Evolutionary conservation across 2,888 invertebrate genomes (phyloP).

Genomic region (Cyclophora punctaria): DNA sequence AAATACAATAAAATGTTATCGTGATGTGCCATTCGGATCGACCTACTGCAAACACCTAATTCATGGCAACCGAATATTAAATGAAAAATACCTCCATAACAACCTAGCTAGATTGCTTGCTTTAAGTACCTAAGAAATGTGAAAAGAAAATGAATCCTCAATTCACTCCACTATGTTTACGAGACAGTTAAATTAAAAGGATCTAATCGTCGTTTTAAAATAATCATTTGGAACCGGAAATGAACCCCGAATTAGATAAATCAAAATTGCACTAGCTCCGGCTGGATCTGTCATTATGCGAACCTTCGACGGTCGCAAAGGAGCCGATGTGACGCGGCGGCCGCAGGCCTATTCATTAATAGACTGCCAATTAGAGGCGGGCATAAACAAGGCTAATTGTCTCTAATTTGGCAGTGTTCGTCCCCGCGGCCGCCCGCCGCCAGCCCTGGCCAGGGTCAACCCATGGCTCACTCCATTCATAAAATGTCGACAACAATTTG

Average conservation of each 20-base stretch:
- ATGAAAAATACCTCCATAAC: too few relatives aligned
- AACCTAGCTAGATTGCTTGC: too few relatives aligned
- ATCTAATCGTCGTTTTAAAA: slow-evolving; percentile 18
- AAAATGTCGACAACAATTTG: slow-evolving; percentile 13
- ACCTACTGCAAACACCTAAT: too few relatives aligned
- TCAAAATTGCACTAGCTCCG: slow-evolving; percentile 61
- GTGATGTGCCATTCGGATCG: too few relatives aligned
- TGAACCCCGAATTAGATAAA: slow-evolving; percentile 58
- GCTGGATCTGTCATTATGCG: slow-evolving; percentile 41
- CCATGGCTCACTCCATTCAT: slow-evolving; percentile 14
- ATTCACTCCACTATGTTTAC: too few relatives aligned
- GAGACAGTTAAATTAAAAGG: too few relatives aligned
- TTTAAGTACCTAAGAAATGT: too few relatives aligned
- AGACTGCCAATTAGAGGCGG: slow-evolving; percentile 38
- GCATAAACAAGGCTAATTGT: slow-evolving; percentile 33
- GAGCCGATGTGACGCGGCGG: slow-evolving; percentile 30
- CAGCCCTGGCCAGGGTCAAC: slow-evolving; percentile 7
- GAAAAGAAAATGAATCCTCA: too few relatives aligned
- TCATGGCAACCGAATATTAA: too few relatives aligned
- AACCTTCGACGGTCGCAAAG: slow-evolving; percentile 36
- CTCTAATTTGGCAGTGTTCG: slow-evolving; percentile 30
- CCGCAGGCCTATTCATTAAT: slow-evolving; percentile 45
- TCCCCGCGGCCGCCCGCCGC: slow-evolving; percentile 13
- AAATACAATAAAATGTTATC: slow-evolving; percentile 2
- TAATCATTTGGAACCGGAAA: slow-evolving; percentile 65